Evolutionary conservation across 2,888 invertebrate genomes (phyloP).

Genomic region (Eupithecia subumbrata): DNA sequence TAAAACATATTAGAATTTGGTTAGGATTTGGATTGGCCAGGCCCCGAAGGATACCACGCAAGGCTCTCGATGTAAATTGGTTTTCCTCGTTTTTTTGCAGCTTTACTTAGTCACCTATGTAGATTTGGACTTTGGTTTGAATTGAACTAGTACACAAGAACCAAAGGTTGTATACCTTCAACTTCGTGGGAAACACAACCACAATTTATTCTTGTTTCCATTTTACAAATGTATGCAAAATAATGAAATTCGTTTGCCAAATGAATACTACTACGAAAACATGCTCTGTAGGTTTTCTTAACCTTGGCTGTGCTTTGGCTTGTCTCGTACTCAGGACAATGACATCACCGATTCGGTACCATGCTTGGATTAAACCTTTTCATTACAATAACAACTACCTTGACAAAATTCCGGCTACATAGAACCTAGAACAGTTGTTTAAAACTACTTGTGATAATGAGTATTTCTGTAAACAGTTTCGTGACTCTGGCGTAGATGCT

Average conservation of each 20-base stretch:
- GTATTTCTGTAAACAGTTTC: too few species aligned
- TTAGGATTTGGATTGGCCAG: not conserved
- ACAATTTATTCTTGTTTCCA: not conserved
- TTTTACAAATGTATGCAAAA: slow-evolving; percentile 2
- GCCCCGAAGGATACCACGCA: not conserved
- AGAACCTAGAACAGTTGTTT: not conserved
- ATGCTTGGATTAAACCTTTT: slow-evolving; percentile 47
- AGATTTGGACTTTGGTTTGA: not conserved
- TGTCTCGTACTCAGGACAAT: slow-evolving; percentile 53
- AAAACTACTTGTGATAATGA: not conserved
- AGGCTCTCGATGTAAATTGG: not conserved
- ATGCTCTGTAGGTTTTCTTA: slow-evolving; percentile 32
- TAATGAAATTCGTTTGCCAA: slow-evolving; percentile 16
- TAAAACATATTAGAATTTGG: not conserved
- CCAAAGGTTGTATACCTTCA: not conserved
- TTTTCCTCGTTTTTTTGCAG: not conserved
- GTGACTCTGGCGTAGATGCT: not conserved
- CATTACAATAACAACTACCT: slow-evolving; percentile 26
- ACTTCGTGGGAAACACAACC: not conserved
- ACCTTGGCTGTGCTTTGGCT: slow-evolving; percentile 29
- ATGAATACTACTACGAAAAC: slow-evolving; percentile 23
- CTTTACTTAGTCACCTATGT: not conserved
- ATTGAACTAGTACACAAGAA: not conserved
- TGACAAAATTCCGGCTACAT: slow-evolving; percentile 13
- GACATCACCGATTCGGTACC: slow-evolving; percentile 54